Base-by-base conservation (phyloP, 2,888 invertebrate genomes). In the Bombylius major region DNA sequence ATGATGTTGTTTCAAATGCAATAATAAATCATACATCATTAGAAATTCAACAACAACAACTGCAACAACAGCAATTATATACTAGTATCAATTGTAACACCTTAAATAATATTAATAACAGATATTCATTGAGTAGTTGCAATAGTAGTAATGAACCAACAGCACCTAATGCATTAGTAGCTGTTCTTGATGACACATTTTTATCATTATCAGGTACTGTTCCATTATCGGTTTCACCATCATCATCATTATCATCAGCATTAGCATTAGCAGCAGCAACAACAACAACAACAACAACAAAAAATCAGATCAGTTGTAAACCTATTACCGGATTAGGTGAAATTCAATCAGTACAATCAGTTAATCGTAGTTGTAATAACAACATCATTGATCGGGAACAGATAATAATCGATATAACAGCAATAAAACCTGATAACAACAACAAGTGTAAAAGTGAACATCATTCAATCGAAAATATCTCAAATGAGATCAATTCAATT, bases 131-230 rank as follows among this genome's bases (percentile, higher is more conserved):
- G 9, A n/a, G 5, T 32, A 33, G 32, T 48, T 13, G 13, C 34
- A 48, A 48, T 47, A 11, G 23, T 48, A 57, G 58, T 49, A 57
- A 46, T 31, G 62, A 60, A 34, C 50, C 42, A n/a, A 60, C 55
- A 31, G 58, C 58, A 42, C 54, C 57, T 39, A 59, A 59, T 61
- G 62, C 62, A 4, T 42, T 42, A 6, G 39, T 42, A 42, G 62
- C 60, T 1, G 59, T 62, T 49, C 56, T 65, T 50, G 73, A 72
- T 60, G 72, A 72, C 57, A 64, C 63, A 61, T 65, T 68, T 63
- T 62, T 68, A 51, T 71, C 72, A 53, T 72, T 73, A 58, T 36
- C 36, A 9, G 11, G 11, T 11, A 11, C 39, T 4, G 11, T 42
- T 42, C 39, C 7, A 42, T 42, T 23, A 23, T 23, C 23, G 23